Evolutionary conservation across 2,113 vertebrate genomes (phyloP), one percentile per base, ranked within the genome.

Genomic region (Mirounga angustirostris): DNA sequence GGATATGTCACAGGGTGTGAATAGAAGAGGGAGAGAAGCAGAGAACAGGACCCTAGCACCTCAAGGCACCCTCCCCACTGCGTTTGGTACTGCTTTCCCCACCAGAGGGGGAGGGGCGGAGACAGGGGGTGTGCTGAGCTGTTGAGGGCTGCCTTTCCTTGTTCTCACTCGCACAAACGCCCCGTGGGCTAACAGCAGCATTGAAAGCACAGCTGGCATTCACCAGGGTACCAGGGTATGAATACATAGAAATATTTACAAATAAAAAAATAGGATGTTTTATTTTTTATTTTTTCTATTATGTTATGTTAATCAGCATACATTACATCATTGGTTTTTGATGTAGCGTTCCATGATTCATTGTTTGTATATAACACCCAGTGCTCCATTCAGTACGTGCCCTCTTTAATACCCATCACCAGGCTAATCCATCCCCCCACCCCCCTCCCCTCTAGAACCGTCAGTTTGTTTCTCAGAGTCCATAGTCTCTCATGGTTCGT

Each of bases 91-190:
- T 19, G 18, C 22, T 19, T 5, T 46, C 8, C 6, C 67, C 71
- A n/a, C 18, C 30, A 36, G 33, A 12, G 0, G n/a, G 0, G 14
- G 18, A 9, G 54, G 2, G 24, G 5, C 1, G 22, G 16, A 10
- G n/a, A 8, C 14, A 9, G 28, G 26, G 7, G 3, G 3, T 11
- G 40, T 0, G 5, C 21, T 13, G 33, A 46, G 61, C 52, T 46
- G 28, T 11, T 33, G 1, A 13, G 1, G 43, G 46, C 33, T n/a
- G 56, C 40, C 33, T 8, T 54, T 74, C 2, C 33, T 21, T n/a
- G n/a, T 8, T 36, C 46, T 30, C 16, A 33, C 6, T 1, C 5
- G 19, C 24, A 33, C 43, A 36, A 33, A 83, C 21, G 8, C n/a
- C 61, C 71, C 16, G 1, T 2, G 33, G 71, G 52, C 73, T 15